A percentile compares a stretch with the other conserved stretches of the same genome.
phyloP scores from a whole-genome alignment of 2,888 invertebrate genomes.

The Clitarchus hookeri region DNA sequence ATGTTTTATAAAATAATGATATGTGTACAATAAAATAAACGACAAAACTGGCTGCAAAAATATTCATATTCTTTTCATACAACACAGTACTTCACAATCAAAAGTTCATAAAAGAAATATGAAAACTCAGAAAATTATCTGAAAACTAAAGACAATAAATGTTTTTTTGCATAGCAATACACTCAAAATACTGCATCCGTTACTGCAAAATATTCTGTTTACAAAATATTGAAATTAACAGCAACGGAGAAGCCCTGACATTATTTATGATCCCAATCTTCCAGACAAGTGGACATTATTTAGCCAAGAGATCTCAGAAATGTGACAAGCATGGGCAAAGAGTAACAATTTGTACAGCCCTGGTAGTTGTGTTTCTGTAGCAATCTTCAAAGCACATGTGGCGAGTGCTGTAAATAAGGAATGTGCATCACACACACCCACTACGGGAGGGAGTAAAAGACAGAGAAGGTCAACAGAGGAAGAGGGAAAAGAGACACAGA shows the following conservation, averaged over 20 bases:
- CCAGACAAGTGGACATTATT: not conserved
- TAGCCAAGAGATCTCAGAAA: not conserved
- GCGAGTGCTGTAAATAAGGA: not conserved
- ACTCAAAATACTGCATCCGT: no score
- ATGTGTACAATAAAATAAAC: no score
- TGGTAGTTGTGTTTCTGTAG: not conserved
- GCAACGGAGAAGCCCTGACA: not conserved
- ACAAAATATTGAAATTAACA: not conserved
- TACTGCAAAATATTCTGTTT: no score
- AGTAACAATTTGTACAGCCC: not conserved
- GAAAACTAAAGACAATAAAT: no score
- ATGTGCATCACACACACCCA: not conserved
- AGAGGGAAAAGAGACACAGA: not conserved
- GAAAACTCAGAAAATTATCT: no score
- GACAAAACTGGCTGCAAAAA: no score
- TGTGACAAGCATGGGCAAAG: not conserved
- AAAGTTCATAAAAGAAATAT: no score
- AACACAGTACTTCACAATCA: no score
- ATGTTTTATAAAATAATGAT: no score
- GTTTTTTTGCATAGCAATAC: no score
- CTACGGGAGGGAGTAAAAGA: not conserved
- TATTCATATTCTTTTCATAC: no score
- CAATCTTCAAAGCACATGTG: not conserved
- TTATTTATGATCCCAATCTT: not conserved
- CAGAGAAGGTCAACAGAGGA: not conserved